Percentiles rank a stretch among this genome's conserved stretches.
phyloP scores from a whole-genome alignment of 2,888 invertebrate genomes.

The Oscheius sp. region DNA sequence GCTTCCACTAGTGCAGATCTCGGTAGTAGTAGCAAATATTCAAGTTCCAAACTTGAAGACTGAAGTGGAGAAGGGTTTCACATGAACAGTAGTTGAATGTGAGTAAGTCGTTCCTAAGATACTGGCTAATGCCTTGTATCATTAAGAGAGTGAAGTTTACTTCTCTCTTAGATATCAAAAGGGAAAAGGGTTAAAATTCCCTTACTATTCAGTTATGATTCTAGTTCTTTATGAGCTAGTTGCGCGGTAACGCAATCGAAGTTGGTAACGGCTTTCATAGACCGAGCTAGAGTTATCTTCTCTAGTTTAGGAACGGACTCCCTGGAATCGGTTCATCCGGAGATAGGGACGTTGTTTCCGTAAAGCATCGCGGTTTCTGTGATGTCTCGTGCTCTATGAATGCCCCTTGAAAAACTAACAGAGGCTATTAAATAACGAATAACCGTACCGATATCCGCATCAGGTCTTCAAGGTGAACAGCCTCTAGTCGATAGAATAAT shows the following conservation, averaged over 20 bases:
- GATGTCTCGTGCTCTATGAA: conserved; percentile 68
- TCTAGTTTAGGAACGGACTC: conserved; percentile 70
- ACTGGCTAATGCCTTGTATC: conserved; percentile 57
- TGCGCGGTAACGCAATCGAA: conserved; percentile 71
- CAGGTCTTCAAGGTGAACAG: conserved; percentile 80
- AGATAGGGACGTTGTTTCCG: conserved; percentile 72
- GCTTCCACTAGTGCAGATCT: conserved; percentile 75
- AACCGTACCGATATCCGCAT: conserved; percentile 81
- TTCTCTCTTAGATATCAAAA: conserved; percentile 59
- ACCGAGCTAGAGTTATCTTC: conserved; percentile 61
- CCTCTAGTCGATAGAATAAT: conserved; percentile 68
- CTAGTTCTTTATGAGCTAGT: conserved; percentile 39
- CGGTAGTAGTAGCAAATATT: conserved; percentile 81
- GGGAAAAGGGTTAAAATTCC: conserved; percentile 70
- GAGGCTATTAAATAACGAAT: conserved; percentile 72
- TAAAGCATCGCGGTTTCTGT: conserved; percentile 72
- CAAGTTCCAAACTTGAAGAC: conserved; percentile 76
- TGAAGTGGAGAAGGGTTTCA: conserved; percentile 75
- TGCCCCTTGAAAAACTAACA: conserved; percentile 72
- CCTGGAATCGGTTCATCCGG: conserved; percentile 73
- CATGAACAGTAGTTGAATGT: conserved; percentile 75
- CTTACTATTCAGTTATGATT: conserved; percentile 61
- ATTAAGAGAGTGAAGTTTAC: conserved; percentile 22
- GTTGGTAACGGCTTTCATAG: conserved; percentile 70
- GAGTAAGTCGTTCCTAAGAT: conserved; percentile 68